Evolutionary conservation across 2,888 invertebrate species (phyloP).

Genomic region (Cyclophora albipunctata): DNA sequence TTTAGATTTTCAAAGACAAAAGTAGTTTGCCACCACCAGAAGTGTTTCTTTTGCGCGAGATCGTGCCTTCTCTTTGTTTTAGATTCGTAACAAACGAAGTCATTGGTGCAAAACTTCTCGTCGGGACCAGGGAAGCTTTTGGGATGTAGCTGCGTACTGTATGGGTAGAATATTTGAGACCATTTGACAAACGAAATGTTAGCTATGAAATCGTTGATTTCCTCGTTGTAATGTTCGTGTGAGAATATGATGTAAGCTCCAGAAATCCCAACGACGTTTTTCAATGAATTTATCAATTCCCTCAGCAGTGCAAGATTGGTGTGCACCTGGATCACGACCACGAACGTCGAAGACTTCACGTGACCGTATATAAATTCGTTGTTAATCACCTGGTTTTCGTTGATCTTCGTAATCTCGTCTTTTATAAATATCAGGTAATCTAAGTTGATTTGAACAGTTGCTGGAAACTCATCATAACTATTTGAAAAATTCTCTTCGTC

Average conservation of each 20-base stretch:
- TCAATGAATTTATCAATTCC: slow-evolving; percentile 28
- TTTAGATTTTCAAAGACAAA: slow-evolving; percentile 34
- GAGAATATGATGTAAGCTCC: slow-evolving; percentile 33
- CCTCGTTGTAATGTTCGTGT: slow-evolving; percentile 23
- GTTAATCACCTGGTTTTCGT: slow-evolving; percentile 24
- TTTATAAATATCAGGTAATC: slow-evolving; percentile 16
- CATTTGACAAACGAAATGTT: slow-evolving; percentile 26
- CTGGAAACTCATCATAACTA: no score
- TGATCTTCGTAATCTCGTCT: slow-evolving; percentile 21
- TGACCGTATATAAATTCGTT: slow-evolving; percentile 17
- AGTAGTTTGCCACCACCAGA: slow-evolving; percentile 46
- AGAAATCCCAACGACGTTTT: slow-evolving; percentile 24
- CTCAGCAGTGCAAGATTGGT: slow-evolving; percentile 25
- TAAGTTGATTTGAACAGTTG: not conserved
- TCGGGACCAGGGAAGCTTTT: slow-evolving; percentile 36
- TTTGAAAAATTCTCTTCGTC: slow-evolving; percentile 8
- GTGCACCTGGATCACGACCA: slow-evolving; percentile 41
- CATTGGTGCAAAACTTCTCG: slow-evolving; percentile 23
- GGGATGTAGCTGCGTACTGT: slow-evolving; percentile 36
- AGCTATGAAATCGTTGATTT: slow-evolving; percentile 22
- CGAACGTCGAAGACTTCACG: slow-evolving; percentile 5
- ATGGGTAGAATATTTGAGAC: slow-evolving; percentile 39
- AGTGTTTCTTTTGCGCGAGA: slow-evolving; percentile 34
- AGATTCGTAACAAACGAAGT: slow-evolving; percentile 25
- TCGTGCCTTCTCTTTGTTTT: slow-evolving; percentile 18